These are phyloP conservation scores for Natrix natrix DNA, from an alignment of 2,797 vertebrate genomes.

Conservation along the genomic window DNA sequence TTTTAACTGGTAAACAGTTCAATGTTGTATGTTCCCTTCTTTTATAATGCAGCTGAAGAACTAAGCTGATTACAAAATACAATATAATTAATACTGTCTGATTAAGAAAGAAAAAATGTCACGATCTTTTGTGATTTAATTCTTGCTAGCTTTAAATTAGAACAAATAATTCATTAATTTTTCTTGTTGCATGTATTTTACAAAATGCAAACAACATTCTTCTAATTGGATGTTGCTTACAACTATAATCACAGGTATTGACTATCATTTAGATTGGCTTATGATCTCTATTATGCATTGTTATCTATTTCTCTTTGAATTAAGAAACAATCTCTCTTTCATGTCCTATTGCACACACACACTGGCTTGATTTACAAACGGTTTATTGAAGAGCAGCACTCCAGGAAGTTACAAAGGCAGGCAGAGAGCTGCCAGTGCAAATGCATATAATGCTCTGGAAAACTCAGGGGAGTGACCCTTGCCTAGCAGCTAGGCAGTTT, in stretches of 20 bases:
- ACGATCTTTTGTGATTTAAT: constrained; percentile 50
- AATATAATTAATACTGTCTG: constrained; percentile 53
- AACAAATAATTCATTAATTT: constrained; percentile 55
- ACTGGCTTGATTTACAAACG: neutral
- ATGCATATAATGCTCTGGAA: neutral
- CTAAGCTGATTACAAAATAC: constrained; percentile 35
- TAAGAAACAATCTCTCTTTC: neutral
- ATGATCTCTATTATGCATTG: neutral
- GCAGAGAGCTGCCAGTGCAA: neutral
- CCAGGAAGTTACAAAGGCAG: neutral
- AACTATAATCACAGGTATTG: neutral
- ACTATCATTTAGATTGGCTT: neutral
- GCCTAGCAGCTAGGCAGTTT: neutral
- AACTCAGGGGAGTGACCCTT: neutral
- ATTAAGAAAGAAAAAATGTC: constrained; percentile 61
- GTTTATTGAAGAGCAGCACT: neutral
- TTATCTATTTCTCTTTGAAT: neutral
- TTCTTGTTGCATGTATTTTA: constrained; percentile 37
- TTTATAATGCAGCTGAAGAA: constrained; percentile 24
- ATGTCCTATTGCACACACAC: neutral
- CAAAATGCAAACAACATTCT: constrained; percentile 49
- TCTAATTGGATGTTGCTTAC: constrained; percentile 10
- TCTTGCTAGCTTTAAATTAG: constrained; percentile 48
- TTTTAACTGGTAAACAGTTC: neutral
- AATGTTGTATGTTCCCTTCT: neutral